Evolutionary conservation across 2,113 vertebrate genomes (phyloP), one percentile per base, ranked within the genome.

Genomic region (Scortum barcoo): DNA sequence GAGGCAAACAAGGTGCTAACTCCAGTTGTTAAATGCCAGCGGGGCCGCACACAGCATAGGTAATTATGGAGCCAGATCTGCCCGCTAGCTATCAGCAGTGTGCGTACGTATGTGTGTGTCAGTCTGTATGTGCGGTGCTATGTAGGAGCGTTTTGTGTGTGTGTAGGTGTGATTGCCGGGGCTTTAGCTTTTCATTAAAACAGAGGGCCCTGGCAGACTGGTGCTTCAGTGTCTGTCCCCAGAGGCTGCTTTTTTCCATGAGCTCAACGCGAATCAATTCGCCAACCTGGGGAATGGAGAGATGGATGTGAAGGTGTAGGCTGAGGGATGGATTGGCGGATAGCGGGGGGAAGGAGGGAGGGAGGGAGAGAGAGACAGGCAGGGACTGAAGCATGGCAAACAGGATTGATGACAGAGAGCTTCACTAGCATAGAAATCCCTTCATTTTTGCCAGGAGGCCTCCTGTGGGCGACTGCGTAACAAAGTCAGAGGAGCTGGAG

Each of bases 141-240:
- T 61, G 62, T 44, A 56, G 74, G 62, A 69, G 17, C 40, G 57
- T n/a, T 70, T 50, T 65, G 38, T 74, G 36, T 66, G 36, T 66
- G 61, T 82, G 61, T 69, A 44, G 20, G 28, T 65, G 74, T 80
- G 58, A 74, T 48, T 58, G 36, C 70, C 38, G 26, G 5, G 71
- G 81, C 69, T 91, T 81, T 78, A 86, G 76, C 57, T 79, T 92
- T 87, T 88, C 79, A 89, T 92, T 90, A 87, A 91, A 90, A 86
- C 78, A 87, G 72, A 84, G 61, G 65, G 72, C 69, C 69, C 80
- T 75, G 76, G 57, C 79, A 76, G 51, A 74, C 38, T 10, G 5
- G 14, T 71, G 73, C 72, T 68, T 56, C 63, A 72, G 36, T 48
- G 72, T 56, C 66, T 60, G 56, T 90, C 85, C 81, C 83, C 57